phyloP scores from a whole-genome alignment of 2,797 vertebrate genomes.

The Sebastes steindachneri region DNA sequence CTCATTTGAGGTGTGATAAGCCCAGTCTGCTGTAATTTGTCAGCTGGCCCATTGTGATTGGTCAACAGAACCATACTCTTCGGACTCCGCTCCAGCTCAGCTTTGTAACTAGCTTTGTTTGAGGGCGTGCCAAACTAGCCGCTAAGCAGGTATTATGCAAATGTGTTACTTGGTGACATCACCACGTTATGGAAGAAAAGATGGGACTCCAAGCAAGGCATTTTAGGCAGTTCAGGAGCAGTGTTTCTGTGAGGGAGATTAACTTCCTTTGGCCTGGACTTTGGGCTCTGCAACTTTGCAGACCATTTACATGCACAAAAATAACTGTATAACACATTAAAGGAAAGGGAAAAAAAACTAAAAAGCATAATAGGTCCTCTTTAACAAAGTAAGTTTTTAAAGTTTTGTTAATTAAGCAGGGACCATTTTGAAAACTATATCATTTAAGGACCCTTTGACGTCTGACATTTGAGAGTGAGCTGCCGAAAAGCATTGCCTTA shows the following conservation, averaged over 20 bases:
- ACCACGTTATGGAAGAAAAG: too few relatives aligned
- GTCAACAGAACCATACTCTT: too few relatives aligned
- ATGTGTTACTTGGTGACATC: too few relatives aligned
- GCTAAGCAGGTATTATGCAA: too few relatives aligned
- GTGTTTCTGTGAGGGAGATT: too few relatives aligned
- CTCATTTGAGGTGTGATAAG: too few relatives aligned
- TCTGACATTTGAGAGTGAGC: not conserved
- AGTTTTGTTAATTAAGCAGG: not conserved
- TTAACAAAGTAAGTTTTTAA: not conserved
- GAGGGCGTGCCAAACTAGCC: too few relatives aligned
- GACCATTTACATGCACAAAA: not conserved
- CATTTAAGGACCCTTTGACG: not conserved
- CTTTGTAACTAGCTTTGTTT: too few relatives aligned
- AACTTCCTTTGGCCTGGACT: not conserved
- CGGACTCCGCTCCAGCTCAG: rapidly evolving
- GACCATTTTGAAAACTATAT: not conserved
- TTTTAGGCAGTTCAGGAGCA: too few relatives aligned
- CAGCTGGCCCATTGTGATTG: too few relatives aligned
- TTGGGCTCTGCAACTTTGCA: not conserved
- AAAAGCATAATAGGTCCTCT: not conserved
- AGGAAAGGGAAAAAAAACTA: not conserved
- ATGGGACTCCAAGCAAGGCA: too few relatives aligned
- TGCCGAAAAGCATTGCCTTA: not conserved
- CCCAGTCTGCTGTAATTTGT: too few relatives aligned
- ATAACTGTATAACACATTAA: not conserved